Evolutionary conservation across 2,888 invertebrate genomes (phyloP), one percentile per base, ranked within the genome.

Genomic region (Tinea trinotella): DNA sequence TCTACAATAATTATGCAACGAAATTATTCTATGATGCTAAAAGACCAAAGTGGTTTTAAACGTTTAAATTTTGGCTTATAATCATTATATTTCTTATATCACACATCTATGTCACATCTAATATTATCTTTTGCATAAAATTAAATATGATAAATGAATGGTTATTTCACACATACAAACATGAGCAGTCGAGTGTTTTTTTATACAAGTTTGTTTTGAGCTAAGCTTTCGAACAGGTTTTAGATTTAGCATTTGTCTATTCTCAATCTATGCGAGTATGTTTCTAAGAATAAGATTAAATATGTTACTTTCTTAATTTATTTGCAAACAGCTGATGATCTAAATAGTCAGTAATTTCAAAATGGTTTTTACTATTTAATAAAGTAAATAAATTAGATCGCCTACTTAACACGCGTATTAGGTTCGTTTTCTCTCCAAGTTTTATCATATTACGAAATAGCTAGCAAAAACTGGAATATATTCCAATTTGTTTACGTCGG

Each of bases 201-300:
- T 40, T 40, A 13, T 3, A 13, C 40, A 40, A 35, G 35, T 40
- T 40, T 40, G 40, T 40, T 40, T 40, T 40, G 3, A 13, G 15
- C 15, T 40, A 40, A 40, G 40, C 40, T 40, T 40, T 40, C 15
- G 7, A 40, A 40, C 40, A 15, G 40, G 40, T 40, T 40, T 40
- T 40, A 40, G 3, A 7, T 30, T 7, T 30, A 30, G n/a, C 30
- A 10, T 30, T 30, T 30, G n/a, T 30, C 30, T 30, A 30, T 30
- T 10, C n/a, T 30, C 4, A 2, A 30, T 30, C n/a, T 30, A 7
- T 30, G n/a, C 30, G n/a, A 10, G 7, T 22, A 30, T 30, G 30
- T 30, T 30, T 30, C 30, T 30, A 10, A 7, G 30, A 30, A 30
- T 30, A 7, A 30, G n/a, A 7, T 30, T n/a, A n/a, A n/a, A n/a